Evolutionary conservation across 2,888 invertebrate species (phyloP), one percentile per base, ranked within the genome.

Genomic region (Trypoxylon attenuatum): DNA sequence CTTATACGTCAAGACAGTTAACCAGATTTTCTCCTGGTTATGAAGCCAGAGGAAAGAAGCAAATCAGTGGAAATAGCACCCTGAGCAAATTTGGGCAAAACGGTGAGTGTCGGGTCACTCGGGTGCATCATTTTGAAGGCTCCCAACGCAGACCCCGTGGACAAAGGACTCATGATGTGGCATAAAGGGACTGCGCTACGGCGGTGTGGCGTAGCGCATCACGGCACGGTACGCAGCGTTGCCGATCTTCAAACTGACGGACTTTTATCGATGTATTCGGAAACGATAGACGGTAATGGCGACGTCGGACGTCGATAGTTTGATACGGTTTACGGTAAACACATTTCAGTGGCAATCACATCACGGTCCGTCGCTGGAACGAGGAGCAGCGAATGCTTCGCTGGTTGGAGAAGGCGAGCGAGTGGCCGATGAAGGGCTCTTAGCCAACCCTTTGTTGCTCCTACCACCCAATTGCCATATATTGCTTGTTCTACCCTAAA

Each of bases 301-400:
- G 66, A 56, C 52, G 57, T 70, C 67, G 66, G 59, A 52, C 52
- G 51, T 74, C 83, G 80, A 83, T 81, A 81, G 84, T 85, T 85
- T 84, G 84, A 85, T 85, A 83, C 83, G 82, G 84, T 85, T 85
- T 84, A 84, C 84, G 83, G 83, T 85, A 85, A 86, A 85, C 83
- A 85, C 85, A 85, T 86, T 86, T 85, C 82, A 83, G 82, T 82
- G 78, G 85, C 84, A 86, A 86, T 86, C 84, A 84, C 82, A 84
- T 83, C 82, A 83, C 52, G 74, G 77, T 75, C 74, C 71, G 62
- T 63, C 56, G 51, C 62, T 65, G 69, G 67, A 58, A 57, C 56
- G 64, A 61, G 66, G 62, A 68, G 71, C 71, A 69, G 67, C 61
- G 64, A 78, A 72, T 76, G 71, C 68, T 60, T 58, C 65, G 61